Conservation (phyloP, 2,888 invertebrate genomes). For the Limnephilus lunatus region DNA sequence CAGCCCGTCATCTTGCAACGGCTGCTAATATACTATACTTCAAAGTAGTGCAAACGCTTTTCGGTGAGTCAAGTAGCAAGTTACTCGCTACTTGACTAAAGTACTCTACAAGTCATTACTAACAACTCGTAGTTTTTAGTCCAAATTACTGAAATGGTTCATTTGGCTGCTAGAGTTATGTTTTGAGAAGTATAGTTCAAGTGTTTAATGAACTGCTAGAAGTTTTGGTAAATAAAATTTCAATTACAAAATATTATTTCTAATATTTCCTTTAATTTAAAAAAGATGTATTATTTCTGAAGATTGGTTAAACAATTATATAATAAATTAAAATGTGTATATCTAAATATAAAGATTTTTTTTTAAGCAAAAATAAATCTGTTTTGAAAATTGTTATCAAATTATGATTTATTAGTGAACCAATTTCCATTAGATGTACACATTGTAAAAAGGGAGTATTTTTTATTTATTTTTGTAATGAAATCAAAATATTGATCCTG, state of each 20-base stretch:
- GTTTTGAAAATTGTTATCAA: neutral
- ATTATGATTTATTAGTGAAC: neutral
- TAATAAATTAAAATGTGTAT: neutral
- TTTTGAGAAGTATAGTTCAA: neutral
- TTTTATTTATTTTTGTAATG: constrained; percentile 20
- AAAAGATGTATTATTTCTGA: neutral
- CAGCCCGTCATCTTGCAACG: no score
- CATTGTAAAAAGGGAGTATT: neutral
- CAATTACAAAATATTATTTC: neutral
- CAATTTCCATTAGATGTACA: neutral
- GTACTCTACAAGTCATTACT: no score
- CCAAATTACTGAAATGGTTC: neutral
- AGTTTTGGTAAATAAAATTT: neutral
- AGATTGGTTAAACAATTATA: neutral
- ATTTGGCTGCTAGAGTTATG: neutral
- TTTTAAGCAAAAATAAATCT: neutral
- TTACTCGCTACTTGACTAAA: no score
- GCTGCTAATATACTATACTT: no score
- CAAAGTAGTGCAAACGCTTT: no score
- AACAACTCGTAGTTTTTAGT: neutral
- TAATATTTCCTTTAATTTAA: neutral
- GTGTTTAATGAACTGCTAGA: neutral
- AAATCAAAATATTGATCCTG: constrained; percentile 44
- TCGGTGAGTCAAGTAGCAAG: no score
- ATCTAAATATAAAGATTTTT: neutral